Evolutionary conservation across 1,140 invertebrate species (phyloP).

Genomic region (Belonocnema kinseyi): DNA sequence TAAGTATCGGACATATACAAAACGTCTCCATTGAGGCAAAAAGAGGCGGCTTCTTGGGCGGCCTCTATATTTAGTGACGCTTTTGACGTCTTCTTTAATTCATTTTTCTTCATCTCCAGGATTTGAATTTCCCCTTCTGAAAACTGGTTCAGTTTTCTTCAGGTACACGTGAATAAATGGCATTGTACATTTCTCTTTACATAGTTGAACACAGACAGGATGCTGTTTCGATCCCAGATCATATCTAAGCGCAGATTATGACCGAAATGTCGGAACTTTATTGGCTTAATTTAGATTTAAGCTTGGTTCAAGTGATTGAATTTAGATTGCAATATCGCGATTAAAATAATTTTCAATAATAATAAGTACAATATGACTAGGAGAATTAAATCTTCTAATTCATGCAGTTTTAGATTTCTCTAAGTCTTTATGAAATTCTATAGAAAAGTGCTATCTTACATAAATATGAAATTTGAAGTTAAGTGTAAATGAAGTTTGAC

Average conservation of each 20-base stretch:
- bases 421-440: too few species aligned
- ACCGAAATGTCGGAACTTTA: background rate
- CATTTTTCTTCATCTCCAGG: too few species aligned
- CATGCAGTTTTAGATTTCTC: too few species aligned
- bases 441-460: too few species aligned
- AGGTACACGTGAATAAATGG: too few species aligned
- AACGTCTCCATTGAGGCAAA: conserved; percentile 49
- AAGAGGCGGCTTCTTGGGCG: too few species aligned
- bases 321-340: background rate
- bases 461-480: background rate
- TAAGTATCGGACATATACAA: conserved; percentile 55
- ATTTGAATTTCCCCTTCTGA: background rate
- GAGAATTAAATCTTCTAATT: too few species aligned
- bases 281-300: conserved; percentile 1
- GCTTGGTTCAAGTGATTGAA: background rate
- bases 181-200: too few species aligned
- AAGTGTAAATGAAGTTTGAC: background rate
- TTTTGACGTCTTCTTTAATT: conserved; percentile 14
- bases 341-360: too few species aligned
- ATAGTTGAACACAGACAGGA: too few species aligned
- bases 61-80: background rate
- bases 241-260: background rate
- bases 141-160: background rate
- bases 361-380: too few species aligned
- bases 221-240: background rate